phyloP scores from a whole-genome alignment of 2,888 invertebrate genomes.

The Odontocerum albicorne region DNA sequence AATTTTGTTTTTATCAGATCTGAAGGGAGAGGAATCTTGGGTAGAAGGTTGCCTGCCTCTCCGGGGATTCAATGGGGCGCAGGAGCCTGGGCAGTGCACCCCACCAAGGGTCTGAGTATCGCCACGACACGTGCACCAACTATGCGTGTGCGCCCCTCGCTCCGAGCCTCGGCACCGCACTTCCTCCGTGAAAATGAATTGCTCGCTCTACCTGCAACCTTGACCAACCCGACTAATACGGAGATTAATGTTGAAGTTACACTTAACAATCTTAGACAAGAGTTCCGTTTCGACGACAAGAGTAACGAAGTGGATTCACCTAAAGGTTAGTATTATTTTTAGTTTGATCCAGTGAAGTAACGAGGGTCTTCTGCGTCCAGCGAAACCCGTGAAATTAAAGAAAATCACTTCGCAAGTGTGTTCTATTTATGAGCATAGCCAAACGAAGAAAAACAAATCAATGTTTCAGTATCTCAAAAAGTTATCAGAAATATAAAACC shows the following conservation, averaged over 20 bases:
- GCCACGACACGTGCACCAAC: slow-evolving; percentile 44
- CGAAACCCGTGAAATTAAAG: no score
- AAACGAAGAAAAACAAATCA: no score
- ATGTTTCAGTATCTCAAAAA: no score
- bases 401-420: no score
- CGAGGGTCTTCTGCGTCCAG: no score
- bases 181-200: slow-evolving; percentile 89
- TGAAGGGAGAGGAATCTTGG: slow-evolving; percentile 50
- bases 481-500: no score
- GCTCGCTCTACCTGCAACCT: slow-evolving; percentile 81
- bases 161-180: slow-evolving; percentile 79
- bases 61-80: slow-evolving; percentile 47
- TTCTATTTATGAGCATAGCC: no score
- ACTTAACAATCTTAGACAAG: slow-evolving; percentile 77
- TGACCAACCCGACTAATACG: slow-evolving; percentile 76
- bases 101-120: slow-evolving; percentile 50
- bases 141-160: slow-evolving; percentile 44
- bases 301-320: slow-evolving; percentile 73
- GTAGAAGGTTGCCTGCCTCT: slow-evolving; percentile 47
- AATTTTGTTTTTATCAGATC: slow-evolving; percentile 41
- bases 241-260: slow-evolving; percentile 80
- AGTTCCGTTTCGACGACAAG: slow-evolving; percentile 79
- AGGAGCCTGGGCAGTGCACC: slow-evolving; percentile 54
- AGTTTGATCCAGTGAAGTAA: no score
- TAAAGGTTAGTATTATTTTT: slow-evolving; percentile 74